Percentiles rank a stretch among this genome's conserved stretches.
phyloP scores from a whole-genome alignment of 2,113 vertebrate species.

The Anthoscopus minutus region DNA sequence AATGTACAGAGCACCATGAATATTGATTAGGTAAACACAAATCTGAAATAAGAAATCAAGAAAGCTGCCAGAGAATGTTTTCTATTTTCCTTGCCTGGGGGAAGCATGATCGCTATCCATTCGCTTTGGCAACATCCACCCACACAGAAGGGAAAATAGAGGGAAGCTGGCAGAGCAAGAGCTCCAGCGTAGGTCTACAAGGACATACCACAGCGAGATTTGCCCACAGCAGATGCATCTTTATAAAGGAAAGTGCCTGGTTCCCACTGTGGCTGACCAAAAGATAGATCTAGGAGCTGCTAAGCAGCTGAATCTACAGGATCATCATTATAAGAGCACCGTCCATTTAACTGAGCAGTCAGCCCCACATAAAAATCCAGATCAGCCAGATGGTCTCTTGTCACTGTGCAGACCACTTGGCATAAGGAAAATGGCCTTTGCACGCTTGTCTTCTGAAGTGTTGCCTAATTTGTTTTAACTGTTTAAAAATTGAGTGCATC shows the following conservation, averaged over 20 bases:
- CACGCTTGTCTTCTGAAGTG: neutral
- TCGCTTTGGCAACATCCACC: slow-evolving; percentile 6
- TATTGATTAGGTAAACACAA: neutral
- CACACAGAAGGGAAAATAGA: slow-evolving; percentile 23
- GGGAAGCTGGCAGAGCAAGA: neutral
- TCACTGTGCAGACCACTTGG: fast-evolving
- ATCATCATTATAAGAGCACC: neutral
- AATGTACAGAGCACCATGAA: neutral
- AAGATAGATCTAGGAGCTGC: neutral
- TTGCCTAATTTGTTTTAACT: neutral
- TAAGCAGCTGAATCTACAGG: neutral
- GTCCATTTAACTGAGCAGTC: neutral
- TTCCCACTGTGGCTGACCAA: neutral
- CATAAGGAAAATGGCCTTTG: neutral
- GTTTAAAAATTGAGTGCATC: slow-evolving; percentile 2
- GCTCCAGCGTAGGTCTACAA: neutral
- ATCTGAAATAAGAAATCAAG: neutral
- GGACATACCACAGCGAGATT: neutral
- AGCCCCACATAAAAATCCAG: neutral
- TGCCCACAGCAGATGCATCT: neutral
- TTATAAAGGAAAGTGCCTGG: neutral
- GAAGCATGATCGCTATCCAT: neutral
- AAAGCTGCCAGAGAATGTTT: neutral
- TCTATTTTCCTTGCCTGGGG: slow-evolving; percentile 4
- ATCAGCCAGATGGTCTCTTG: slow-evolving; percentile 9